A percentile compares a stretch with the other conserved stretches of the same genome.
Evolutionary conservation across 1,140 invertebrate genomes (phyloP).

Genomic region (Contarinia nasturtii): DNA sequence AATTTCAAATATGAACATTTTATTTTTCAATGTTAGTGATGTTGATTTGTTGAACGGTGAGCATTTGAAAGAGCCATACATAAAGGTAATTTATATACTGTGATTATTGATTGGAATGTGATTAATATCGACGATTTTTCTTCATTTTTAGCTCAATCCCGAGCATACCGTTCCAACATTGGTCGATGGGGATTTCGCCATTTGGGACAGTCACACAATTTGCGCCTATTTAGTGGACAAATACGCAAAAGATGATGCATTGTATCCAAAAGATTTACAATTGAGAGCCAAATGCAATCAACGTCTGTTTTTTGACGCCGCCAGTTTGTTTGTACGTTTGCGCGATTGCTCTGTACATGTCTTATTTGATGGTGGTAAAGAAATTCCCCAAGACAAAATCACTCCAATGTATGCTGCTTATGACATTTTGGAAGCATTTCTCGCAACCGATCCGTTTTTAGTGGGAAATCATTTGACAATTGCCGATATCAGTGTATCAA

Average conservation of each 20-base stretch:
- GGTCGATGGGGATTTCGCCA: conserved; percentile 32
- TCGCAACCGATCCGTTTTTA: no score
- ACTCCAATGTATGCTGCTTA: no score
- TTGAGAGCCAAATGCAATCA: conserved; percentile 32
- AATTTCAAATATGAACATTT: no score
- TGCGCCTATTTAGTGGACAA: conserved; percentile 31
- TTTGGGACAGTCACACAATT: conserved; percentile 38
- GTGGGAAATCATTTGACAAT: no score
- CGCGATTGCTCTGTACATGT: background rate
- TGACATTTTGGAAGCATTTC: no score
- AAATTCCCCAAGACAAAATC: background rate
- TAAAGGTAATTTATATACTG: no score
- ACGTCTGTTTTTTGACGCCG: conserved; percentile 34
- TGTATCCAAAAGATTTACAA: conserved; percentile 35
- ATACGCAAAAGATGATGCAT: conserved; percentile 29
- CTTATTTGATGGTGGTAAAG: background rate
- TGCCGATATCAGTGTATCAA: no score
- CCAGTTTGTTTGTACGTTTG: conserved; percentile 24
- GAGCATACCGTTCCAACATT: conserved; percentile 39
- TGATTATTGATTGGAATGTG: no score
- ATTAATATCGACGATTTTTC: no score
- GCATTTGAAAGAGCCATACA: no score
- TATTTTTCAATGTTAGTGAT: no score
- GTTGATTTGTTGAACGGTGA: no score
- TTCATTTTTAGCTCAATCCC: conserved; percentile 24